Base-by-base conservation (phyloP, 2,113 vertebrate genomes). In the Xiphophorus hellerii region DNA sequence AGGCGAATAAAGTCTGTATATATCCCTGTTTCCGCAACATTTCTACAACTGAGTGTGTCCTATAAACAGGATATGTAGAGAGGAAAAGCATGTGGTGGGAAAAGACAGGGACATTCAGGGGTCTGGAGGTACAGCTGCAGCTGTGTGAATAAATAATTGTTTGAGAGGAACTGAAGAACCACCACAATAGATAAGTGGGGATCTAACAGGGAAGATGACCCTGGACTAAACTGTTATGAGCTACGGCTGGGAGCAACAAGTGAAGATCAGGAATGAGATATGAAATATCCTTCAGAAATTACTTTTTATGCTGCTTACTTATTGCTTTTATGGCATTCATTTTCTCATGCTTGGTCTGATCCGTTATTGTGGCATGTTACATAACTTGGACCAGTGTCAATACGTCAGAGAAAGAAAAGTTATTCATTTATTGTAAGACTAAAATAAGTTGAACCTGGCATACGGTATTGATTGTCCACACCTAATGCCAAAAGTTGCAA, bases 1-100 rank as follows among this genome's bases (percentile, higher is more conserved):
- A 66, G 7, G 66, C 33, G 60, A 69, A 78, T 81, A 73, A 76
- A 85, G 71, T 74, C 30, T 67, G 70, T 70, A 84, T 80, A 84
- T 87, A 69, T 86, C 64, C 79, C 29, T 7, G 67, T 90, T 93
- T 93, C 89, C 78, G 42, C 58, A 63, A 80, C 80, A 80, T 88
- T 86, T 92, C 82, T 78, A 70, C 67, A 73, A 81, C 77, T 76
- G 70, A 71, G 65, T 69, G 80, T 76, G 75, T 75, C 72, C 63
- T 79, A 88, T 92, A 93, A 94, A 94, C 92, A 94, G 92, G 93
- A 93, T 91, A 89, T 67, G 83, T 89, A 69, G 27, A 82, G 84
- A 91, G 90, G 90, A 92, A 94, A 89, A 89, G 84, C 84, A 63
- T 73, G 73, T 85, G 86, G 85, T 91, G 87, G 88, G 87, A 90